Conservation (phyloP, 2,113 vertebrate genomes). For the Syngnathus typhle region DNA sequence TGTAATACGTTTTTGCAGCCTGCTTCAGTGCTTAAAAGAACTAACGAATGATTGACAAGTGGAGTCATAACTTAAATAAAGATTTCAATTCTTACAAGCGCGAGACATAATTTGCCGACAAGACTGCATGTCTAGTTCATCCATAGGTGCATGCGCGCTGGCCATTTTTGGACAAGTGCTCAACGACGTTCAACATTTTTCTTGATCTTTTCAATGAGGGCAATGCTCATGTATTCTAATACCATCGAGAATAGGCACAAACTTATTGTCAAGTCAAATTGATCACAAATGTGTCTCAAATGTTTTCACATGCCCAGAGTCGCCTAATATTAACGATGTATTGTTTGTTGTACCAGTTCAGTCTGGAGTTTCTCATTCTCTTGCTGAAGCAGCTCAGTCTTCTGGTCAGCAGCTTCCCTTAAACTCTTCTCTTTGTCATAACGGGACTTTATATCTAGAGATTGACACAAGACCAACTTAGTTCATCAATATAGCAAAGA, state of each 20-base stretch:
- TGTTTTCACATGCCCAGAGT: too few relatives aligned
- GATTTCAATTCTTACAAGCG: conserved; percentile 8
- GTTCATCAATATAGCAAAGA: neutral
- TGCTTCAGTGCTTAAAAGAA: conserved; percentile 37
- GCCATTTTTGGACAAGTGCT: too few relatives aligned
- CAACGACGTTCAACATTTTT: neutral
- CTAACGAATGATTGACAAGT: conserved; percentile 13
- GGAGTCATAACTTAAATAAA: conserved; percentile 40
- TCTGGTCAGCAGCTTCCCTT: conserved; percentile 81
- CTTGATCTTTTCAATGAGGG: neutral
- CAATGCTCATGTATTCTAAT: neutral
- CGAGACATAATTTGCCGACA: neutral
- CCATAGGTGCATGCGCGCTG: too few relatives aligned
- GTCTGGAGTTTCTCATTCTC: conserved; percentile 82
- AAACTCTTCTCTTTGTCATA: conserved; percentile 92
- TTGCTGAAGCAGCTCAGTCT: conserved; percentile 79
- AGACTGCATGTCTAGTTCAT: too few relatives aligned
- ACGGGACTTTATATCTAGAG: conserved; percentile 86
- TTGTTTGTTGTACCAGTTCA: conserved; percentile 80
- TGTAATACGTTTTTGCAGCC: conserved; percentile 13
- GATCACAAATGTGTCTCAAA: too few relatives aligned
- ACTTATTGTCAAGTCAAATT: too few relatives aligned
- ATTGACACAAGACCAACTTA: conserved; percentile 8
- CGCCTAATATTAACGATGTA: too few relatives aligned
- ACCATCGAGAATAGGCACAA: too few relatives aligned